Base-by-base conservation (phyloP, 2,797 vertebrate genomes). In the Propithecus perrieri region DNA sequence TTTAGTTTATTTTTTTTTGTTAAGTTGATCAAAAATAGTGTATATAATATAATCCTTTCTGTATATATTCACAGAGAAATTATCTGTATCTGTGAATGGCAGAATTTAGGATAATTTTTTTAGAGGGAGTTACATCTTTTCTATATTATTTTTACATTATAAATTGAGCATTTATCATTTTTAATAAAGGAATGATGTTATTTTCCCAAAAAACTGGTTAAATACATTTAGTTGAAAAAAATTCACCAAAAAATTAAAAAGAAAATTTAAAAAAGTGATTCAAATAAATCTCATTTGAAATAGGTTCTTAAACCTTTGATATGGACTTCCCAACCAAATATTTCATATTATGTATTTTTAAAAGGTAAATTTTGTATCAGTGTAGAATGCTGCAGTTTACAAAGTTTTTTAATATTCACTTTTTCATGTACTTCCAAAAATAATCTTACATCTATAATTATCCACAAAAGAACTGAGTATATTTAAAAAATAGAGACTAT, bases 401-500 rank as follows among this genome's bases (percentile, higher is more conserved):
- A 74, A 84, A 69, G 46, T 59, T 17, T 55, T 43, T 86, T 38
- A 84, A 84, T 41, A 84, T 13, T 85, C 11, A 67, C 46, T 94
- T 96, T 86, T 35, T 67, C 11, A 69, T 90, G 94, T 85, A 87
- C n/a, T 86, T 61, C 26, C 41, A 91, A 61, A 72, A 94, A 61
- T 65, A 78, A 72, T 30, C 55, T 94, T 65, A 74, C 7, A 92
- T 59, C 71, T 59, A 65, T 17, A 85, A 89, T 35, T 69, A 79
- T n/a, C 46, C 26, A 89, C 5, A 26, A 84, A 79, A 92, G 35
- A 7, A 41, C 14, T 80, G 4, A 76, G 2, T 71, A 89, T 80
- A 80, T 85, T 96, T n/a, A 80, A 95, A 96, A 63, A 65, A 18
- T 43, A 93, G 48, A 91, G 57, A 92, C 26, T 22, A 41, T 28